Evolutionary conservation across 1,140 invertebrate species (phyloP), one percentile per base, ranked within the genome.

Genomic region (Stegodyphus mimosarum): DNA sequence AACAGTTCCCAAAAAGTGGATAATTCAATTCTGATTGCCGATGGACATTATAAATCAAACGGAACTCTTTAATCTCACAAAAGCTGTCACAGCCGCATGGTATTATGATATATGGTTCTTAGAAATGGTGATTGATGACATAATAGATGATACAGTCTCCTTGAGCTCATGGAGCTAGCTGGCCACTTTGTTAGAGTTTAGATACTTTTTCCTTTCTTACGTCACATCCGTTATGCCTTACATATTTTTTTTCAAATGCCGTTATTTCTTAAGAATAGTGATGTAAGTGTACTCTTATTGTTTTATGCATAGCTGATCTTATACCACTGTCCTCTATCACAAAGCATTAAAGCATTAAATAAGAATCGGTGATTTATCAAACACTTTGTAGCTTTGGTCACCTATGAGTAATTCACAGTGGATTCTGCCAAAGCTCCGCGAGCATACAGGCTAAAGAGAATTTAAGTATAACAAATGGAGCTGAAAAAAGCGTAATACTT

Each of bases 21-120:
- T 79, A 79, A 79, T 79, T 79, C 77, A 79, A 79, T 79, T 79
- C 77, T 79, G 77, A 79, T 79, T 79, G 77, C 67, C 77, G 77
- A 71, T 79, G 67, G 77, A 79, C 77, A 79, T 79, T 79, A 79
- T 79, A 79, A 79, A 79, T 79, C 77, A 79, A 79, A 79, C 77
- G 66, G 66, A 60, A 70, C 60, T 51, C 64, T 79, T 71, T 79
- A 79, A 79, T 79, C 77, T 79, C 77, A 79, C 77, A 79, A 70
- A 79, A 18, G 49, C 77, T 79, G 77, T 79, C 77, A 79, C 66
- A 79, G 17, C 77, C 77, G 77, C 67, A 79, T 79, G 77, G 77
- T 79, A 79, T 69, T 79, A 79, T 79, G 77, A 79, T 79, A 69
- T 70, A 79, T 79, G 67, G 77, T 79, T 69, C 77, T 79, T 69